Evolutionary conservation across 2,888 invertebrate species (phyloP).

Genomic region (Drosophila cyrtoloma): DNA sequence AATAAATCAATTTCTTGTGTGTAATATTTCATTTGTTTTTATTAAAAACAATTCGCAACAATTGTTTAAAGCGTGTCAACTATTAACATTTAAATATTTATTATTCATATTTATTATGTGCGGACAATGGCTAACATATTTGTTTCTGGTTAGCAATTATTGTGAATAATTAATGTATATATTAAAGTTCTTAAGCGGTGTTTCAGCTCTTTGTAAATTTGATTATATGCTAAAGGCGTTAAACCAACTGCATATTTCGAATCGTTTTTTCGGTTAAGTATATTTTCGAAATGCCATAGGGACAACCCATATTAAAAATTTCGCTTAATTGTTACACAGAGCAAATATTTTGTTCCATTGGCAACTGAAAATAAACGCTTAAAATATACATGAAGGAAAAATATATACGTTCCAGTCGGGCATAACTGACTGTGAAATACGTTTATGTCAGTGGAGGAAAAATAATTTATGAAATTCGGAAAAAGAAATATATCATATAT

Average conservation of each 20-base stretch:
- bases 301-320: background rate
- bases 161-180: slow-evolving; percentile 17
- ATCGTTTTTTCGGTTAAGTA: background rate
- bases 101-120: slow-evolving; percentile 8
- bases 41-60: slow-evolving; percentile 19
- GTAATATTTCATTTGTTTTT: slow-evolving; percentile 8
- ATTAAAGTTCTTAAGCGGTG: slow-evolving; percentile 1
- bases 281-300: background rate
- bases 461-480: background rate
- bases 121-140: slow-evolving; percentile 4
- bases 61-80: slow-evolving; percentile 26
- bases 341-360: no score
- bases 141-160: slow-evolving; percentile 11
- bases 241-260: background rate
- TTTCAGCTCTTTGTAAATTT: background rate
- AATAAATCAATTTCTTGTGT: slow-evolving; percentile 33
- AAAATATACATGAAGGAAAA: background rate
- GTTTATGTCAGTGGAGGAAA: background rate
- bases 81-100: slow-evolving; percentile 34
- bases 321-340: background rate
- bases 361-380: background rate
- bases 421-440: background rate
- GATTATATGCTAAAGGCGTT: background rate
- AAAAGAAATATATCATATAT: background rate
- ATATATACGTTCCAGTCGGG: background rate